Evolutionary conservation across 64 coral and sea anemone species (phyloP), one percentile per base, ranked within the genome.

Genomic region (Orbicella faveolata): DNA sequence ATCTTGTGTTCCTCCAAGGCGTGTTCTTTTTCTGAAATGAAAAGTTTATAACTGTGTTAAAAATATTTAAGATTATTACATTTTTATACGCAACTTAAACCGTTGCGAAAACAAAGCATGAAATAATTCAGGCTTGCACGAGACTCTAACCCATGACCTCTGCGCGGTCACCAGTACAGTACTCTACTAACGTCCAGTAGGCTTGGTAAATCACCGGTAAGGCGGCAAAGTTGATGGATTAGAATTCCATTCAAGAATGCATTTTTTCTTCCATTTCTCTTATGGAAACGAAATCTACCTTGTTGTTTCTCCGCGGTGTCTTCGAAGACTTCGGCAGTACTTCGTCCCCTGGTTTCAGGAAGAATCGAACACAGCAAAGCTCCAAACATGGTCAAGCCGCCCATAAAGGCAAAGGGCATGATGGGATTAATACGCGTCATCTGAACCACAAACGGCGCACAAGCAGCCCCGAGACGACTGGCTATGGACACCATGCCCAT

Each of bases 371-470:
- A 92, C 30, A 88, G 6, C 2, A 96, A 8, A 18, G 94, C 94
- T 0, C 83, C 90, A 15, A 92, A 0, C 30, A 96, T 70, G 6
- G 94, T 78, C 52, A 88, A 69, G 33, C 37, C 79, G 33, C 86
- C 94, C 94, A 96, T 89, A 30, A 96, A 6, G 25, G 86, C 90
- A 52, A 96, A 96, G 3, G 94, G 90, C 36, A 96, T 63, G 18
- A 92, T 66, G 23, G 86, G 15, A 26, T 89, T 88, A 67, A 96
- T 84, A 33, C 94, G 84, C 16, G 82, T 86, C 73, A 92, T 81
- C 63, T 92, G 78, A 9, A 96, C 84, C 1, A 96, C 78, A 41
- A 92, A 92, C 11, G 94, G 94, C 1, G 90, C 79, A 21, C 79
- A 35, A 20, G 94, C 94, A 36, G 90, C 94, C 4, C 94, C 94